Evolutionary conservation across 2,113 vertebrate genomes (phyloP), one percentile per base, ranked within the genome.

Genomic region (Ochotona princeps): DNA sequence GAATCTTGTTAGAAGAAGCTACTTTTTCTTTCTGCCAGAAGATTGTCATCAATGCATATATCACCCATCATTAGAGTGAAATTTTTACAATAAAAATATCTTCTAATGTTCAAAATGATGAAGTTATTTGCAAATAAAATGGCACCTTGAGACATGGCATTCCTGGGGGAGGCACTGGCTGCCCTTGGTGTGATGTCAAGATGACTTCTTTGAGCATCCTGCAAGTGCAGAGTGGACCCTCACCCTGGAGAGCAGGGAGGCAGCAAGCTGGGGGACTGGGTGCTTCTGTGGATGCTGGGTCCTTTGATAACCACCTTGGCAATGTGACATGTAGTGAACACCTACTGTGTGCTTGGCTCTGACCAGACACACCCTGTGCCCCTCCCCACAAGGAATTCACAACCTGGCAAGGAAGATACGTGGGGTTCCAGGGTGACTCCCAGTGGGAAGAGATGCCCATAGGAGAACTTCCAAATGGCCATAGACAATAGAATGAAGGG

Each of bases 71-170:
- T 91, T 82, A 94, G 23, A 91, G n/a, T 60, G 47, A 92, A 72
- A 49, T 13, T 15, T 20, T 87, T 80, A 49, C 38, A 61, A 32
- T 66, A 85, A 74, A 86, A 87, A 12, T 65, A 47, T 67, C 73
- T 81, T 80, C 25, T 85, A 26, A 88, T 85, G 89, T 95, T 94
- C 35, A 65, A 88, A 95, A 73, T 51, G 73, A 60, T 74, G 54
- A 83, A n/a, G 35, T 69, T 63, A 5, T 61, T 69, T 83, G 30
- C 75, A 60, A 74, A 67, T 51, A 47, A 63, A 85, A 30, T 32
- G 17, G 17, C 11, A 47, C 30, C 35, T 26, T 73, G n/a, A 70
- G 65, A 51, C 21, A 51, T 5, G n/a, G 23, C 18, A 44, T 25
- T 38, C 6, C 44, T 32, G 38, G 38, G 38, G 38, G 38, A 44